Evolutionary conservation across 2,113 vertebrate species (phyloP), one percentile per base, ranked within the genome.

Genomic region (Embiotoca jacksoni): DNA sequence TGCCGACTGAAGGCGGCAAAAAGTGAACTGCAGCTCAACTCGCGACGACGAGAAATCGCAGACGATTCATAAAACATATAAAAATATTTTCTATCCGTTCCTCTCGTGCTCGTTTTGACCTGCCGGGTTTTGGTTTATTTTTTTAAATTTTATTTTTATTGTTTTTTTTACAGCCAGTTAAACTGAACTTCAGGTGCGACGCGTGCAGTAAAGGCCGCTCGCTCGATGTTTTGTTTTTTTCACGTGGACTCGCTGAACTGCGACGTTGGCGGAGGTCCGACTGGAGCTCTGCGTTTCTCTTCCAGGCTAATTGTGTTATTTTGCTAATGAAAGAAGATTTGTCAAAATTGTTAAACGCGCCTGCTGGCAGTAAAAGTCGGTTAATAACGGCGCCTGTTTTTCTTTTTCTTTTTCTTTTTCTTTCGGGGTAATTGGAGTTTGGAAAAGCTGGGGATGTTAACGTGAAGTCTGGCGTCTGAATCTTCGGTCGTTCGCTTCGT

Each of bases 21-120:
- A 59, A 23, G 23, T 23, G 23, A 23, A 23, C 23, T 9, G 60
- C 15, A 53, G 36, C 69, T 54, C 37, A 64, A 52, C 67, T 71
- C 35, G 47, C 74, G 80, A 85, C 86, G 77, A 85, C 7, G 82
- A n/a, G 65, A 87, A 81, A 92, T 89, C 67, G 73, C 39, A 37
- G 47, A 44, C 47, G 84, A 85, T 89, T 61, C 23, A 23, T 23
- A 23, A 23, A 23, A 23, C 23, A 23, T 23, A 23, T 23, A 23
- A 23, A 23, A 23, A 23, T 23, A 23, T 23, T 23, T 23, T 23
- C 30, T 66, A 80, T 55, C 65, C 49, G 16, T 35, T 36, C 30
- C 49, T 46, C 55, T 77, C 47, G 5, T 75, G 84, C 65, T 60
- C 56, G 36, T 78, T 80, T 23, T 80, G 73, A 85, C 71, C 83